phyloP scores from a whole-genome alignment of 2,797 vertebrate species.

The Enteromius unitaeniatus region DNA sequence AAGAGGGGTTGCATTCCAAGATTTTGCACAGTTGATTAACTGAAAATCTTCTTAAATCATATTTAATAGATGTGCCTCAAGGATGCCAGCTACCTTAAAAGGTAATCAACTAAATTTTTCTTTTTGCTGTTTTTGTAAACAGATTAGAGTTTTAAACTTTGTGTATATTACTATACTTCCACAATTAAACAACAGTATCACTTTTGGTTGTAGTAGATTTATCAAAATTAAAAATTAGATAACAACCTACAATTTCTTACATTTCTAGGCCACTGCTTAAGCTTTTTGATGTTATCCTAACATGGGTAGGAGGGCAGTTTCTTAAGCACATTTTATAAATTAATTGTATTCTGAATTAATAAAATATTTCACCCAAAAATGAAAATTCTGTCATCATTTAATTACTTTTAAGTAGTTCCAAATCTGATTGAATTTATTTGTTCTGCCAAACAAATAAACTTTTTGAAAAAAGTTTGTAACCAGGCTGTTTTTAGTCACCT shows the following conservation, averaged over 20 bases:
- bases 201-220: too few relatives aligned
- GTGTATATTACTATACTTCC: not conserved
- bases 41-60: slow-evolving; percentile 50
- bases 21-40: not conserved
- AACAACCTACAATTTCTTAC: not conserved
- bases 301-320: not conserved
- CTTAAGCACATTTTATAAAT: not conserved
- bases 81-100: slow-evolving; percentile 85
- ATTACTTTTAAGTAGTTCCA: too few relatives aligned
- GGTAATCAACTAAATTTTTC: slow-evolving; percentile 70
- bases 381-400: too few relatives aligned
- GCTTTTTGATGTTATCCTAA: not conserved
- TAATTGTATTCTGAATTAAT: not conserved
- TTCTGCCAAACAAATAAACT: too few relatives aligned
- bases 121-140: not conserved
- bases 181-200: not conserved
- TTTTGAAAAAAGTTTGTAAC: too few relatives aligned
- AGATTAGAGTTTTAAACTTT: not conserved
- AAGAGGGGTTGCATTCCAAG: not conserved
- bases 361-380: too few relatives aligned
- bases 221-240: not conserved
- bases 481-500: too few relatives aligned
- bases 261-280: not conserved
- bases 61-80: slow-evolving; percentile 87
- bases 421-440: too few relatives aligned